A percentile compares a stretch with the other conserved stretches of the same genome.
phyloP scores from a whole-genome alignment of 2,888 invertebrate species.

The Scrobipalpa atriplicella region DNA sequence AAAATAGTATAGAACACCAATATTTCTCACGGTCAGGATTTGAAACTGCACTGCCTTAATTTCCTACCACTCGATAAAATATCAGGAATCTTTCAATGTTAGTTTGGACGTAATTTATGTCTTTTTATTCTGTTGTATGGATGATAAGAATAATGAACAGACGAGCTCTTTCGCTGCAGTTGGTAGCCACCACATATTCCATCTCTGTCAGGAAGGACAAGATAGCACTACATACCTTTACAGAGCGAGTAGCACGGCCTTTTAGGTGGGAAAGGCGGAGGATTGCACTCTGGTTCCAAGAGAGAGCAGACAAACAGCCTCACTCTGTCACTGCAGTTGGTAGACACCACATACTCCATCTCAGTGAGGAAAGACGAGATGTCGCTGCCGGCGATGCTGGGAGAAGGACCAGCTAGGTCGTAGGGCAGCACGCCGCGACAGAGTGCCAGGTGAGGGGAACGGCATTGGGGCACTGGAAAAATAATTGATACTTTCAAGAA shows the following conservation, averaged over 20 bases:
- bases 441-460: slow-evolving; percentile 74
- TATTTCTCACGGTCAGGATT: no score
- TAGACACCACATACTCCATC: slow-evolving; percentile 83
- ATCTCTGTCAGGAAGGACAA: no score
- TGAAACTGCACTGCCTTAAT: no score
- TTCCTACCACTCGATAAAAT: no score
- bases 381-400: slow-evolving; percentile 62
- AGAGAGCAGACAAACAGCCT: slow-evolving; percentile 84
- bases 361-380: slow-evolving; percentile 75
- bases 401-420: slow-evolving; percentile 82
- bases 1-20: no score
- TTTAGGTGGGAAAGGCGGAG: slow-evolving; percentile 80
- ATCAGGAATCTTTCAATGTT: no score
- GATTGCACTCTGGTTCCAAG: slow-evolving; percentile 86
- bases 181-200: no score
- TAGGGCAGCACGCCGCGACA: slow-evolving; percentile 87
- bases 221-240: slow-evolving; percentile 73
- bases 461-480: slow-evolving; percentile 72
- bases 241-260: slow-evolving; percentile 86
- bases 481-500: background rate
- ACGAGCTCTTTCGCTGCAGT: no score
- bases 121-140: no score
- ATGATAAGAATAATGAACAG: no score
- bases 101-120: no score
- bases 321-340: slow-evolving; percentile 85